Evolutionary conservation across 2,888 invertebrate species (phyloP).

Genomic region (Campopleginae sp.): DNA sequence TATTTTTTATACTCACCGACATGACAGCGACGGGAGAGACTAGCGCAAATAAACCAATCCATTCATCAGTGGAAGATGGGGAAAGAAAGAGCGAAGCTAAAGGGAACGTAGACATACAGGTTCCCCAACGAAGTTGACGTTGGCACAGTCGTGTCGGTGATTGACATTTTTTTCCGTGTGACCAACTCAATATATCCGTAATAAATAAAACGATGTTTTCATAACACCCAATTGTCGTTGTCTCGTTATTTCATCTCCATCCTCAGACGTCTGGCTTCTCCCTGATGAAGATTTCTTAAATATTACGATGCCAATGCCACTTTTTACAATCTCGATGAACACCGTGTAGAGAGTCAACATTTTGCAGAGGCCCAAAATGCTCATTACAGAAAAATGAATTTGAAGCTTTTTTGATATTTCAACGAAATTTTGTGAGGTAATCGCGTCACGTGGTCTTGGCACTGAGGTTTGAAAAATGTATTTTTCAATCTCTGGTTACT

Average conservation of each 20-base stretch:
- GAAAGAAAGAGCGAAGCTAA: conserved; percentile 71
- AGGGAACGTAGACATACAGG: conserved; percentile 40
- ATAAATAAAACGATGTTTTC: conserved; percentile 77
- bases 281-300: not conserved
- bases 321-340: not conserved
- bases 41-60: not conserved
- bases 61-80: conserved; percentile 76
- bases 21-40: conserved; percentile 42
- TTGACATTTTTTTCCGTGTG: conserved; percentile 67
- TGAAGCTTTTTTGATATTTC: not conserved
- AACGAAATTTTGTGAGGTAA: not conserved
- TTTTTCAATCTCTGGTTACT: not conserved
- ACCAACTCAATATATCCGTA: conserved; percentile 70
- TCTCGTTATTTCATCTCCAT: conserved; percentile 42
- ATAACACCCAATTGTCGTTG: conserved; percentile 67
- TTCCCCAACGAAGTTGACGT: conserved; percentile 57
- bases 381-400: not conserved
- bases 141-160: conserved; percentile 69
- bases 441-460: not conserved
- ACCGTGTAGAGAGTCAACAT: no score
- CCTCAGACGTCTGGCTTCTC: not conserved
- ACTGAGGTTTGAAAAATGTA: not conserved
- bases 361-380: no score
- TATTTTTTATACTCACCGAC: conserved; percentile 60
- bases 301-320: not conserved